Evolutionary conservation across 1,140 invertebrate species (phyloP).

Genomic region (Bombus superbus): DNA sequence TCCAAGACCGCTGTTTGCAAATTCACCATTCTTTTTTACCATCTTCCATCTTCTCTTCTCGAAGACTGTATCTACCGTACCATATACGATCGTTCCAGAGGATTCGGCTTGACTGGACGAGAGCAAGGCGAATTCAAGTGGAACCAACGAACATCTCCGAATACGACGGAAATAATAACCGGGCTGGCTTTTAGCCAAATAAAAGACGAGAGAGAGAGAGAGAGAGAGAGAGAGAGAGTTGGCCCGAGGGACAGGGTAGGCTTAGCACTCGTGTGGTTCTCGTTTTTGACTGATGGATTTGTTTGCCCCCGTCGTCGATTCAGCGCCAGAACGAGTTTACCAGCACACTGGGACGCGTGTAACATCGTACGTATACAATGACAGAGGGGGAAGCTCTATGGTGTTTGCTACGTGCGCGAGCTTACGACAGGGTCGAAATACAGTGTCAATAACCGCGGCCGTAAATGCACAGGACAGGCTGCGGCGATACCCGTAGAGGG

Average conservation of each 20-base stretch:
- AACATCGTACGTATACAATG: constrained; percentile 23
- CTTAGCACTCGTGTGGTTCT: constrained; percentile 25
- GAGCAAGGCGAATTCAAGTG: not conserved
- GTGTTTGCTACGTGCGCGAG: constrained; percentile 17
- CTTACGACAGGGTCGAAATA: constrained; percentile 57
- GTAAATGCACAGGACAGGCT: constrained; percentile 57
- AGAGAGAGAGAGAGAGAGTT: not conserved
- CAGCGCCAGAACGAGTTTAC: constrained; percentile 61
- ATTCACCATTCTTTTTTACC: not conserved
- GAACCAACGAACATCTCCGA: constrained; percentile 55
- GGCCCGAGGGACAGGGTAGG: not conserved
- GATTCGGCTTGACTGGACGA: not conserved
- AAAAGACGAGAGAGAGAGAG: constrained; percentile 24
- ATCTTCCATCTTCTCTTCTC: not conserved
- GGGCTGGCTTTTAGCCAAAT: constrained; percentile 74
- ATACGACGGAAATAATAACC: constrained; percentile 73
- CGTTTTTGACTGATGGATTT: constrained; percentile 69
- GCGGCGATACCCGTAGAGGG: constrained; percentile 50
- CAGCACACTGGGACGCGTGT: constrained; percentile 19
- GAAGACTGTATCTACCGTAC: not conserved
- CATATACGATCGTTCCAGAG: not conserved
- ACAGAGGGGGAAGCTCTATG: not conserved
- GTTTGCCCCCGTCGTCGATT: constrained; percentile 67
- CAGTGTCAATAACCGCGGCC: constrained; percentile 66
- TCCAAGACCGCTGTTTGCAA: too few species aligned